These are phyloP conservation scores for Drosophila histrio DNA, from an alignment of 2,888 invertebrate species.

Conservation along the genomic window DNA sequence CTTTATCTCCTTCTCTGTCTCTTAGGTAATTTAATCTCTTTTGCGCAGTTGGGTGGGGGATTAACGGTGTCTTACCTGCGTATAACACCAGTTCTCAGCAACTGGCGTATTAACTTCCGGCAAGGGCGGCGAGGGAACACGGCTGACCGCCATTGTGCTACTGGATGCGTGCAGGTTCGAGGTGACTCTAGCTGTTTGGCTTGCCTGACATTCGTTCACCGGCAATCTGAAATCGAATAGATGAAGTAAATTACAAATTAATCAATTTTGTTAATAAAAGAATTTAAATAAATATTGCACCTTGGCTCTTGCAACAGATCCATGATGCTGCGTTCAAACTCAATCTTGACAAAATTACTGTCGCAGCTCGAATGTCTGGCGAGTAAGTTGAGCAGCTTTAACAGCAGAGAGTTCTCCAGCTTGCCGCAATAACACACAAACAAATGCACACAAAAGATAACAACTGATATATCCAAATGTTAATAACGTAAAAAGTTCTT, in stretches of 20 bases:
- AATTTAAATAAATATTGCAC: conserved; percentile 33
- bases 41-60: background rate
- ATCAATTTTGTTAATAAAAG: too few relatives aligned
- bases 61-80: conserved; percentile 90
- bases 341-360: conserved; percentile 78
- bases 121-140: conserved; percentile 97
- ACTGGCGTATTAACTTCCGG: conserved; percentile 98
- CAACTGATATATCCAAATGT: conserved; percentile 6
- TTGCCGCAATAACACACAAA: conserved; percentile 52
- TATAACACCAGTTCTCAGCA: conserved; percentile 99
- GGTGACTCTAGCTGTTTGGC: conserved; percentile 94
- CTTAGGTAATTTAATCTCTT: conserved; percentile 39
- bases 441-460: conserved; percentile 18
- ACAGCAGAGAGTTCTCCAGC: conserved; percentile 75
- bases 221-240: conserved; percentile 88
- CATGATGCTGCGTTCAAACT: conserved; percentile 83
- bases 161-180: conserved; percentile 91
- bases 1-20: too few relatives aligned
- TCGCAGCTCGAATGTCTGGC: conserved; percentile 60
- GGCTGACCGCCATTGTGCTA: conserved; percentile 97
- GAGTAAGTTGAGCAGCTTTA: conserved; percentile 74
- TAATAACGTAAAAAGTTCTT: background rate
- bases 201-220: conserved; percentile 91
- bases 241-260: background rate
- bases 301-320: conserved; percentile 81